Conservation (phyloP, 1,140 invertebrate species). For the Pectinophora gossypiella region DNA sequence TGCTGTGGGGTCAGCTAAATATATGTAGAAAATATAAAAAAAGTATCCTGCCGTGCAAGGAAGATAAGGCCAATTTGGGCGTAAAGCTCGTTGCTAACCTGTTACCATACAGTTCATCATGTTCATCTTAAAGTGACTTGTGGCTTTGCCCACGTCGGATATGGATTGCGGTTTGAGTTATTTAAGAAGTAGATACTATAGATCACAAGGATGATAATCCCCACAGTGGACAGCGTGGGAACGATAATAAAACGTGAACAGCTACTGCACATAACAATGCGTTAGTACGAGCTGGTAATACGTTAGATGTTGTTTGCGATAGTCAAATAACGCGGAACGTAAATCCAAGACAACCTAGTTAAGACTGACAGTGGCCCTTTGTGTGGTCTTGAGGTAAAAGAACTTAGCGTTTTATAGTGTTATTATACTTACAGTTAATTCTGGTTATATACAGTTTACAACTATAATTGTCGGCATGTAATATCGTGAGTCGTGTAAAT, state of each 20-base stretch:
- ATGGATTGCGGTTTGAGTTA: too few relatives aligned
- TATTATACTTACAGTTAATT: neutral
- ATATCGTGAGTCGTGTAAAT: neutral
- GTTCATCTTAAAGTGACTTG: too few relatives aligned
- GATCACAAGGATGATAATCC: too few relatives aligned
- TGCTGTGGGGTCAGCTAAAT: neutral
- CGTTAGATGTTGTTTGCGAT: conserved; percentile 28
- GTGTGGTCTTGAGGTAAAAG: conserved; percentile 13
- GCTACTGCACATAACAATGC: neutral
- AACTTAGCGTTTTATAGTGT: neutral
- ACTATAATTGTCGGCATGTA: neutral
- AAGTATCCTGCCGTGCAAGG: too few relatives aligned
- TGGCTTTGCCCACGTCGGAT: too few relatives aligned
- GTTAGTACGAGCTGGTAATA: neutral
- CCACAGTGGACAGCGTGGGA: too few relatives aligned
- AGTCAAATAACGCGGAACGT: conserved; percentile 55
- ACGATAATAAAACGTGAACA: too few relatives aligned
- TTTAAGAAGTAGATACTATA: too few relatives aligned
- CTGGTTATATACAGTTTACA: neutral
- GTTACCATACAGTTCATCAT: too few relatives aligned
- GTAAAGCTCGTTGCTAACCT: too few relatives aligned
- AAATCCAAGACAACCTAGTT: conserved; percentile 65
- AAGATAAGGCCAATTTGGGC: too few relatives aligned
- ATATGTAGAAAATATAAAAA: too few relatives aligned
- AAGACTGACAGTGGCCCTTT: conserved; percentile 36